Evolutionary conservation across 2,888 invertebrate genomes (phyloP), one percentile per base, ranked within the genome.

Genomic region (Drosophila heteroneura): DNA sequence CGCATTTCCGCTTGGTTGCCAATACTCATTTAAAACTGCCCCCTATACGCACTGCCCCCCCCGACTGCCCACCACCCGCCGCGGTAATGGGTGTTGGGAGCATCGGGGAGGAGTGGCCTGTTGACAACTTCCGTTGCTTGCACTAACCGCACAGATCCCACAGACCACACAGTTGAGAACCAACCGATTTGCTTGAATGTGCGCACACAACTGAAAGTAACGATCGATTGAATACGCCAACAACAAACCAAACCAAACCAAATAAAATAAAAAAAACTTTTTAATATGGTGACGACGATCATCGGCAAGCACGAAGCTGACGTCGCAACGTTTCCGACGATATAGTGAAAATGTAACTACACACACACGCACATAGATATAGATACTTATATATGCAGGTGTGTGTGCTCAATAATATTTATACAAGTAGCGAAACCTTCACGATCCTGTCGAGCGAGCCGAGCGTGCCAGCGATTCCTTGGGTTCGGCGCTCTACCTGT

Each of bases 161-260:
- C 61, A 56, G 22, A 30, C 56, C 22, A 76, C 56, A 61, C 54
- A 60, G 52, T 67, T 35, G 58, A 49, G 41, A 63, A 67, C 70
- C 80, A 87, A 89, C 87, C 90, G 88, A 85, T 85, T 85, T 83
- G 91, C 90, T 85, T 85, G 85, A 91, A 85, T 75, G 91, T 89
- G 75, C 74, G 83, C 83, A 65, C 74, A 81, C 91, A 91, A 87
- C 91, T 89, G 79, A 87, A 91, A 82, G 79, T 90, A 87, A 89
- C 91, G 88, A 83, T 87, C 85, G 81, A 87, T 81, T 76, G 73
- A 76, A 74, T 68, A 30, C 51, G 37, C 37, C 54, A 70, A 70
- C 56, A 52, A 60, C 59, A 51, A 77, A 69, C 58, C 26, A 37
- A 44, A 22, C 44, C 44, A 44, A 47, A 47, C 14, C 22, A 44